phyloP scores from a whole-genome alignment of 2,113 vertebrate genomes.

The Pungitius pungitius region DNA sequence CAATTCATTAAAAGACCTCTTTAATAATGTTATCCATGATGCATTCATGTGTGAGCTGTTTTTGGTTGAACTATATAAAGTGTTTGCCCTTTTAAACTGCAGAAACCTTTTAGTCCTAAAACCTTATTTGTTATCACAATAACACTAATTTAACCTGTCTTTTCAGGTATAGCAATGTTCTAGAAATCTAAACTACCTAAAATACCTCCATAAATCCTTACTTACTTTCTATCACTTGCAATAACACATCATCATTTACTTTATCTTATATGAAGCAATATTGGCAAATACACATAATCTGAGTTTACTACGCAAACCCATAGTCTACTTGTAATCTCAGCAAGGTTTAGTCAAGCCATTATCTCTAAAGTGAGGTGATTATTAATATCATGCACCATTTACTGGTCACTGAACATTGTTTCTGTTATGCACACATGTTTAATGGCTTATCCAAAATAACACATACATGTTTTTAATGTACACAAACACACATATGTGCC shows the following conservation, averaged over 20 bases:
- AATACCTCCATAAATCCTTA: not conserved
- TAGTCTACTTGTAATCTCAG: not conserved
- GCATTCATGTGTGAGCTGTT: no score
- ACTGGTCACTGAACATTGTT: constrained; percentile 6
- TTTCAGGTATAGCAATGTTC: not conserved
- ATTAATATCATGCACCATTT: not conserved
- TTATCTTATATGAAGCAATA: not conserved
- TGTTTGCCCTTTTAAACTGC: not conserved
- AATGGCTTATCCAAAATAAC: constrained; percentile 35
- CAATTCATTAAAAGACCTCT: not conserved
- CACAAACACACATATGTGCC: constrained; percentile 8
- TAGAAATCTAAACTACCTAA: not conserved
- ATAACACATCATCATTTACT: no score
- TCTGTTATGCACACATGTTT: constrained; percentile 30
- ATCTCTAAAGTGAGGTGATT: not conserved
- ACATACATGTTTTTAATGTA: constrained; percentile 52
- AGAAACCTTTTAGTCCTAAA: not conserved
- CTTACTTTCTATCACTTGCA: not conserved
- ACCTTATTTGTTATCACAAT: not conserved
- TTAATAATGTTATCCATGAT: no score
- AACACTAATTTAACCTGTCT: not conserved
- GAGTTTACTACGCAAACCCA: not conserved
- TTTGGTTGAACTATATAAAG: not conserved
- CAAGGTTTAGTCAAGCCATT: not conserved
- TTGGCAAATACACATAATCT: not conserved